A percentile compares a stretch with the other conserved stretches of the same genome.
Conservation (phyloP, 2,797 vertebrate species). For the Typhlichthys subterraneus region DNA sequence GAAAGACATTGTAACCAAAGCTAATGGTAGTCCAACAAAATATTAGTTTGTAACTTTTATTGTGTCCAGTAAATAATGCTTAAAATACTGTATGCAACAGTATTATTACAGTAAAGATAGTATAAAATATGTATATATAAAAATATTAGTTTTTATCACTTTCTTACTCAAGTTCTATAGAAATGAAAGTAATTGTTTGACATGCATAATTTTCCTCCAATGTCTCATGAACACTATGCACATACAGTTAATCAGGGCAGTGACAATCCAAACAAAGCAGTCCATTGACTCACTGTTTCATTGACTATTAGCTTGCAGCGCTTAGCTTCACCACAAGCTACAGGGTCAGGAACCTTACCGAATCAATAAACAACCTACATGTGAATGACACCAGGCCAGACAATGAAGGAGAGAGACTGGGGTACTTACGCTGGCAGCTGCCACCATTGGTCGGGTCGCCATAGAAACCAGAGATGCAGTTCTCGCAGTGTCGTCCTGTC, state of each 20-base stretch:
- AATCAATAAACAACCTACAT: constrained; percentile 42
- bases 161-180: background rate
- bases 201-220: too few species aligned
- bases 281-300: constrained; percentile 40
- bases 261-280: constrained; percentile 38
- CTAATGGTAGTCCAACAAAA: too few species aligned
- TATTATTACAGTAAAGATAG: too few species aligned
- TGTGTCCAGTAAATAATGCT: too few species aligned
- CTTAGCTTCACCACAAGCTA: constrained; percentile 26
- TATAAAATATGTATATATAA: too few species aligned
- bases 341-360: constrained; percentile 34
- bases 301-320: constrained; percentile 20
- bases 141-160: too few species aligned
- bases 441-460: constrained; percentile 97
- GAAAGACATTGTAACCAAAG: too few species aligned
- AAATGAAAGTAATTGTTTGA: background rate
- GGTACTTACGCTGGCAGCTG: constrained; percentile 92
- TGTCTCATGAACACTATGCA: background rate
- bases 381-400: constrained; percentile 27
- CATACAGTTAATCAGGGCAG: constrained; percentile 10
- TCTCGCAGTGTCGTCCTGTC: constrained; percentile 92
- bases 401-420: fast-evolving
- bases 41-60: too few species aligned
- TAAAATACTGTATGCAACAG: too few species aligned
- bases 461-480: constrained; percentile 92